phyloP scores from a whole-genome alignment of 2,113 vertebrate species.

The Ictidomys tridecemlineatus region DNA sequence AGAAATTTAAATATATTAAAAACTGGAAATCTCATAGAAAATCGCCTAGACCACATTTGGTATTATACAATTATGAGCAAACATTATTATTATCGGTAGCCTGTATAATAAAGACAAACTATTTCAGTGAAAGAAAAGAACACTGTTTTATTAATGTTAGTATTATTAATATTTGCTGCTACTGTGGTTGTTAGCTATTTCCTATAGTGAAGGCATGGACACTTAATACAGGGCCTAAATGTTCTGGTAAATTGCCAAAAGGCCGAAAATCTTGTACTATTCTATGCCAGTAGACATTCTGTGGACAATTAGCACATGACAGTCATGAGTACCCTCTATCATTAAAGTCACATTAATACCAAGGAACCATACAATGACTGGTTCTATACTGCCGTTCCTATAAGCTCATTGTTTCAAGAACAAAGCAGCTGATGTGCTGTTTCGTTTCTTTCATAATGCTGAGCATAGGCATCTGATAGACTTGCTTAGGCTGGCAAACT shows the following conservation, averaged over 20 bases:
- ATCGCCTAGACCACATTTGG: neutral
- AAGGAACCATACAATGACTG: neutral
- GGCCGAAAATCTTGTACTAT: neutral
- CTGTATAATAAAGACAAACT: neutral
- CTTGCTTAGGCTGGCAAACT: slow-evolving; percentile 77
- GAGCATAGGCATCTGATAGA: slow-evolving; percentile 66
- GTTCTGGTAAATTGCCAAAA: neutral
- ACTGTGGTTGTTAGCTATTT: neutral
- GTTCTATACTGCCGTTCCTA: neutral
- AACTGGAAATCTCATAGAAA: neutral
- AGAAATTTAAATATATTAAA: neutral
- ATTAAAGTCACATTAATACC: slow-evolving; percentile 42
- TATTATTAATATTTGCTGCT: neutral
- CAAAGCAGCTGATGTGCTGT: slow-evolving; percentile 15
- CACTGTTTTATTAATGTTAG: neutral
- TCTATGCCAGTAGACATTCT: neutral
- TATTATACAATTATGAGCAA: slow-evolving; percentile 19
- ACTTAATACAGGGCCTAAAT: neutral
- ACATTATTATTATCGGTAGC: neutral
- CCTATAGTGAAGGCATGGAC: neutral
- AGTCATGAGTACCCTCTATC: slow-evolving; percentile 44
- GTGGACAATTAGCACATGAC: slow-evolving; percentile 41
- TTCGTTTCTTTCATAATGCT: slow-evolving; percentile 60
- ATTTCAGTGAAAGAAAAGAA: slow-evolving; percentile 8
- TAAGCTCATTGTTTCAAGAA: slow-evolving; percentile 14